phyloP scores from a whole-genome alignment of 1,140 invertebrate genomes.

The Meloidogyne hapla region DNA sequence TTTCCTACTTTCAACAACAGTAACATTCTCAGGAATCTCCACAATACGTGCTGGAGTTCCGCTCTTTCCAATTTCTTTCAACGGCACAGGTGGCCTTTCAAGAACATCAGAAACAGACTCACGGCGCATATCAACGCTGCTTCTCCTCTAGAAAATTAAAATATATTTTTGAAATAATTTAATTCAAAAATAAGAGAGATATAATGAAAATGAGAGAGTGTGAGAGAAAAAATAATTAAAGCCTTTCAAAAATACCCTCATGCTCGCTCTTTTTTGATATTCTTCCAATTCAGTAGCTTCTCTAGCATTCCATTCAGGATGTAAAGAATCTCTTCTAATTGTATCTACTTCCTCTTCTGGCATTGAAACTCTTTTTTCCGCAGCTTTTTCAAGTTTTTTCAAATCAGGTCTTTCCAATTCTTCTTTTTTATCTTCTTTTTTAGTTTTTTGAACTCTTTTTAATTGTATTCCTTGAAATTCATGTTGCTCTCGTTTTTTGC shows the following conservation, averaged over 20 bases:
- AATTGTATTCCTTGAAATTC: slow-evolving; percentile 41
- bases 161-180: slow-evolving; percentile 12
- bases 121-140: slow-evolving; percentile 62
- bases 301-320: slow-evolving; percentile 17
- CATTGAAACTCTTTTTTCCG: not conserved
- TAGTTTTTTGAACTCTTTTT: slow-evolving; percentile 30
- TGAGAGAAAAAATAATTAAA: slow-evolving; percentile 5
- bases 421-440: slow-evolving; percentile 30
- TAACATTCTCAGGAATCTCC: slow-evolving; percentile 64
- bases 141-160: slow-evolving; percentile 51
- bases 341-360: not conserved
- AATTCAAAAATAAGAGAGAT: slow-evolving; percentile 16
- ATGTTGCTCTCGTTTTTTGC: slow-evolving; percentile 39
- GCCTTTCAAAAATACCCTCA: slow-evolving; percentile 19
- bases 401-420: slow-evolving; percentile 30
- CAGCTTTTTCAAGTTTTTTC: not conserved
- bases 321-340: slow-evolving; percentile 25
- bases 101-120: slow-evolving; percentile 60
- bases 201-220: slow-evolving; percentile 7
- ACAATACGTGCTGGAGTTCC: slow-evolving; percentile 61
- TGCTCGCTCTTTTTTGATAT: slow-evolving; percentile 18
- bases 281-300: slow-evolving; percentile 36
- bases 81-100: slow-evolving; percentile 60
- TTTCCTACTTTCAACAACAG: slow-evolving; percentile 58
- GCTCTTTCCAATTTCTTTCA: slow-evolving; percentile 49